phyloP scores from a whole-genome alignment of 2,888 invertebrate genomes.

The Zygothrica quintamaculata region DNA sequence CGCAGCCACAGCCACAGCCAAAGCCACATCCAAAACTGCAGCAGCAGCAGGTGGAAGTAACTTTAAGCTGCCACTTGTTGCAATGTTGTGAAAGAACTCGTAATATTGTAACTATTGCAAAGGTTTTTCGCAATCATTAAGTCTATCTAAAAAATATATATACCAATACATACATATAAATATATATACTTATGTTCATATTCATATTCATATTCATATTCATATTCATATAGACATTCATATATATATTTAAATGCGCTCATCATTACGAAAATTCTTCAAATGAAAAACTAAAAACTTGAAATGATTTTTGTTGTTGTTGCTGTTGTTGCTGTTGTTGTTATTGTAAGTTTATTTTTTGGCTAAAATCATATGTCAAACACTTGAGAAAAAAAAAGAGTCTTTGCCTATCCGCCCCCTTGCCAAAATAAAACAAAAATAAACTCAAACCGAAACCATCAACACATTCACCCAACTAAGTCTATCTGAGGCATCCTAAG shows the following conservation, averaged over 20 bases:
- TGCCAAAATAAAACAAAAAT: conserved; percentile 31
- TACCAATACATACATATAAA: neutral
- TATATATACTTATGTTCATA: too few species aligned
- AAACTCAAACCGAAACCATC: conserved; percentile 57
- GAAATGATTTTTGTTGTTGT: conserved; percentile 63
- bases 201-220: too few species aligned
- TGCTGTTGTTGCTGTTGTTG: too few species aligned
- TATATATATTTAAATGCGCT: conserved; percentile 60
- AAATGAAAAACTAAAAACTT: conserved; percentile 60
- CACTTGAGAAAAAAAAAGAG: conserved; percentile 65
- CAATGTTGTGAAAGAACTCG: conserved; percentile 56
- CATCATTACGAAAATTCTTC: conserved; percentile 78
- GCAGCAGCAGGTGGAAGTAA: conserved; percentile 43
- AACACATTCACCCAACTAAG: conserved; percentile 65
- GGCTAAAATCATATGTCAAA: conserved; percentile 73
- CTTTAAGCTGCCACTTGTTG: conserved; percentile 51
- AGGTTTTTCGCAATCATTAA: conserved; percentile 48
- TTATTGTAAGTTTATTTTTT: too few species aligned
- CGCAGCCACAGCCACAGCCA: neutral
- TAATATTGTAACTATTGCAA: conserved; percentile 28
- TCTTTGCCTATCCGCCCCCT: conserved; percentile 33
- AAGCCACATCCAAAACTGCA: too few species aligned
- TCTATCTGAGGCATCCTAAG: conserved; percentile 47
- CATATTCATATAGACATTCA: conserved; percentile 9
- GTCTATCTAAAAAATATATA: conserved; percentile 11